Conservation (phyloP, 2,113 vertebrate species). For the Bothrops jararaca region DNA sequence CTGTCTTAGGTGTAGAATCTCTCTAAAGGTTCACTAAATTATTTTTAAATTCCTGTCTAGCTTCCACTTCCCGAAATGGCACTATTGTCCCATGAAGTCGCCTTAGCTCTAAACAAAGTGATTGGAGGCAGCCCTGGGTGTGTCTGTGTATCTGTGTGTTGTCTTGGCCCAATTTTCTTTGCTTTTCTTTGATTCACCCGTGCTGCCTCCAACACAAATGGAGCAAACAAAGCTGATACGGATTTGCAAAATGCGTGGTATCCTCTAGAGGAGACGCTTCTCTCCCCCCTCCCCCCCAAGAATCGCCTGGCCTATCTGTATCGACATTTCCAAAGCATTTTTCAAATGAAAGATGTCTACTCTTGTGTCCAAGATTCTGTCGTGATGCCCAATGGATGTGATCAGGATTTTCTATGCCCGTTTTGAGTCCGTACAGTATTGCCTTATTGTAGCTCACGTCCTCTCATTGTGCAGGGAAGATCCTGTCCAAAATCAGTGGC, state of each 20-base stretch:
- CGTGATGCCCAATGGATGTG: constrained; percentile 6
- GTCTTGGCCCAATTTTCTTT: background rate
- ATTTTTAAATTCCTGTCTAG: background rate
- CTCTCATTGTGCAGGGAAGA: constrained; percentile 51
- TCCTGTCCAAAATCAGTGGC: constrained; percentile 46
- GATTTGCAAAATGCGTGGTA: background rate
- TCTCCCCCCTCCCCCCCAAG: too few relatives aligned
- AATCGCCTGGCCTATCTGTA: background rate
- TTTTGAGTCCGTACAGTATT: constrained; percentile 55
- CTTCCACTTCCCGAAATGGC: background rate
- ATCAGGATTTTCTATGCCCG: constrained; percentile 49
- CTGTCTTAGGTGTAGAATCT: background rate
- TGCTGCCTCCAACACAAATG: background rate
- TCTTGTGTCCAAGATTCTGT: background rate
- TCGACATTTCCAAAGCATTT: background rate
- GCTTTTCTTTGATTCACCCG: too few relatives aligned
- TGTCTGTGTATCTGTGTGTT: background rate
- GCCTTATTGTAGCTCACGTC: constrained; percentile 61
- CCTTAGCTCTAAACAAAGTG: background rate
- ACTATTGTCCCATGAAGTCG: background rate
- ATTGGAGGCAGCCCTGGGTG: too few relatives aligned
- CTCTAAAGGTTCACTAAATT: constrained; percentile 26
- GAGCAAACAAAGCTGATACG: background rate
- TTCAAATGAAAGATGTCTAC: background rate
- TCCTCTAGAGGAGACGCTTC: too few relatives aligned